Evolutionary conservation across 2,113 vertebrate genomes (phyloP), one percentile per base, ranked within the genome.

Genomic region (Eolophus roseicapilla): DNA sequence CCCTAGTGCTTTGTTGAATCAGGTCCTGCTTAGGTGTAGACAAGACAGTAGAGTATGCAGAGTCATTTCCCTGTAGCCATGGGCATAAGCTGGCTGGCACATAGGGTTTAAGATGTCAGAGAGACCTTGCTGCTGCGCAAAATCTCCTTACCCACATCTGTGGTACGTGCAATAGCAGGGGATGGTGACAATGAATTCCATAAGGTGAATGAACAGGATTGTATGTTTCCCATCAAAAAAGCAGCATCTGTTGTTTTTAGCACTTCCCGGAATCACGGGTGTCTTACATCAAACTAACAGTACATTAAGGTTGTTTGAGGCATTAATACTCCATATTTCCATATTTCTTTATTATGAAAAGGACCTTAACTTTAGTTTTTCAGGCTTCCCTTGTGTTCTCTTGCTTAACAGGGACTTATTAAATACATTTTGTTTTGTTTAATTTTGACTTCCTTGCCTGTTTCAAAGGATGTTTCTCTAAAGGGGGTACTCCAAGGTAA

Each of bases 241-340:
- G 80, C 93, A 95, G 95, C 96, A 94, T 92, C 95, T 97, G 95
- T 95, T 97, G 92, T 92, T 96, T 90, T 91, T 97, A 96, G 93
- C 92, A 85, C 95, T 93, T 96, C 57, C 49, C 6, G 1, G 77
- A 87, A 93, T 93, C 92, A 73, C 1, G 37, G 75, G 77, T 88
- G 83, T 62, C 93, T 95, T 91, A 69, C 90, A 92, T 91, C 55
- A 57, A 92, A 35, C 52, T 93, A 96, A 69, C 92, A 46, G 92
- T 82, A 92, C 90, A 53, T 94, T 97, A 94, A 94, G 96, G 96
- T 96, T 91, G 43, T 76, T 91, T 62, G 77, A 93, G 74, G 83
- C 93, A 95, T 82, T 93, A 94, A 62, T 93, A 19, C 80, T 89
- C 88, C 77, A 23, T 90, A 73, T 94, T 93, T 88, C 70, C 2